A percentile compares a stretch with the other conserved stretches of the same genome.
phyloP scores from a whole-genome alignment of 2,888 invertebrate genomes.

The Drosophila atripex region DNA sequence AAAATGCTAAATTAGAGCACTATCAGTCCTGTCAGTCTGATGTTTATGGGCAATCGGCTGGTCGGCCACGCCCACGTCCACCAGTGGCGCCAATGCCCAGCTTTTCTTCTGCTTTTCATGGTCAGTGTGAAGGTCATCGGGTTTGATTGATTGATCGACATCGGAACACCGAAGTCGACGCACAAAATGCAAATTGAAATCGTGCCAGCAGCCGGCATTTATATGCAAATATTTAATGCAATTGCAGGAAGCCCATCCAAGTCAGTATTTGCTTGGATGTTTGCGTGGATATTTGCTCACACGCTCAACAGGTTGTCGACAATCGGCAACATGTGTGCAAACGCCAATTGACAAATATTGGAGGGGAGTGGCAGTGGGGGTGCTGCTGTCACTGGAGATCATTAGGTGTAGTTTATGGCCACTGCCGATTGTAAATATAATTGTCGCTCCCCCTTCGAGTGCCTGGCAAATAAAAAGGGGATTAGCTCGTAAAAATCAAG shows the following conservation, averaged over 20 bases:
- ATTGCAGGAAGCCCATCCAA: slow-evolving; percentile 30
- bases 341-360: slow-evolving; percentile 13
- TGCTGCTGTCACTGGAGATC: slow-evolving; percentile 14
- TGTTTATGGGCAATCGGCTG: not conserved
- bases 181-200: slow-evolving; percentile 41
- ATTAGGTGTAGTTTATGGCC: slow-evolving; percentile 24
- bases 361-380: not conserved
- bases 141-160: slow-evolving; percentile 60
- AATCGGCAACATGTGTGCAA: slow-evolving; percentile 12
- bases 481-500: slow-evolving; percentile 14
- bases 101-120: slow-evolving; percentile 23
- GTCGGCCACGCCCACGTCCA: slow-evolving; percentile 69
- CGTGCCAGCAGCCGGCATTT: slow-evolving; percentile 34
- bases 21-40: slow-evolving; percentile 25
- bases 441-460: slow-evolving; percentile 38
- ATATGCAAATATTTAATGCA: slow-evolving; percentile 65
- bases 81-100: slow-evolving; percentile 60
- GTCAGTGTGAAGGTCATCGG: slow-evolving; percentile 54
- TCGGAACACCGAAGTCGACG: slow-evolving; percentile 26
- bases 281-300: slow-evolving; percentile 21
- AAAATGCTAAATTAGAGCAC: slow-evolving; percentile 12
- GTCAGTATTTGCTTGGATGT: slow-evolving; percentile 26
- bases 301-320: slow-evolving; percentile 51
- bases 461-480: slow-evolving; percentile 49
- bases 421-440: slow-evolving; percentile 24